Conservation (phyloP, 2,888 invertebrate species). For the Cephus runcator region DNA sequence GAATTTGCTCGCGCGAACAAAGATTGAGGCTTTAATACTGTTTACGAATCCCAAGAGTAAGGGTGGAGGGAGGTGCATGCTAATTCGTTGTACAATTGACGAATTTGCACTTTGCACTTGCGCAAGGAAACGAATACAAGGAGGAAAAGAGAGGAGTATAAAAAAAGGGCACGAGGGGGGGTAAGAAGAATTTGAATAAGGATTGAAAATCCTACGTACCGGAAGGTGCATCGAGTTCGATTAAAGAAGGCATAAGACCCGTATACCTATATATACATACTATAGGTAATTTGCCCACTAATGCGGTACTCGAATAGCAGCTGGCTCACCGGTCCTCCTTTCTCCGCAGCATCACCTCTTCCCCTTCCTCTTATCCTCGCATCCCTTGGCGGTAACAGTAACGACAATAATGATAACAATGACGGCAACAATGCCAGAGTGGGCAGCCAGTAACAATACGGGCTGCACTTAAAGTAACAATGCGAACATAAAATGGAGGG, state of each 20-base stretch:
- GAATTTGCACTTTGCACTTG: conserved; percentile 5
- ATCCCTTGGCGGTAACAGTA: conserved; percentile 50
- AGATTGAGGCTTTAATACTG: conserved; percentile 55
- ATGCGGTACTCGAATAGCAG: conserved; percentile 56
- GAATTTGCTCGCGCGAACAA: conserved; percentile 47
- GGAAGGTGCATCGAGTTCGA: neutral
- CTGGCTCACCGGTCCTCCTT: conserved; percentile 37
- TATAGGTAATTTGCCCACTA: conserved; percentile 54
- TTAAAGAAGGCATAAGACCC: neutral
- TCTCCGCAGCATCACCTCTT: neutral
- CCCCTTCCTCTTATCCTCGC: neutral
- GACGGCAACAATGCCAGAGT: conserved; percentile 60
- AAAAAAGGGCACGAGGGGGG: conserved; percentile 17
- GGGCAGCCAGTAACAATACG: conserved; percentile 54
- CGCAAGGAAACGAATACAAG: conserved; percentile 32
- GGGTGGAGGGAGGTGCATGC: neutral
- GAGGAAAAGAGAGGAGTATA: conserved; percentile 27
- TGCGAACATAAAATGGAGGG: conserved; percentile 62
- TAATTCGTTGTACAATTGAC: neutral
- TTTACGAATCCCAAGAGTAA: conserved; percentile 33
- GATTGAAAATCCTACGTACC: neutral
- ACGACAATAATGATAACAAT: conserved; percentile 61
- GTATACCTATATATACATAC: neutral
- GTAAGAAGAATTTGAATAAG: conserved; percentile 17
- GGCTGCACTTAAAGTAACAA: conserved; percentile 63